Evolutionary conservation across 2,797 vertebrate species (phyloP).

Genomic region (Anguilla pacifica): DNA sequence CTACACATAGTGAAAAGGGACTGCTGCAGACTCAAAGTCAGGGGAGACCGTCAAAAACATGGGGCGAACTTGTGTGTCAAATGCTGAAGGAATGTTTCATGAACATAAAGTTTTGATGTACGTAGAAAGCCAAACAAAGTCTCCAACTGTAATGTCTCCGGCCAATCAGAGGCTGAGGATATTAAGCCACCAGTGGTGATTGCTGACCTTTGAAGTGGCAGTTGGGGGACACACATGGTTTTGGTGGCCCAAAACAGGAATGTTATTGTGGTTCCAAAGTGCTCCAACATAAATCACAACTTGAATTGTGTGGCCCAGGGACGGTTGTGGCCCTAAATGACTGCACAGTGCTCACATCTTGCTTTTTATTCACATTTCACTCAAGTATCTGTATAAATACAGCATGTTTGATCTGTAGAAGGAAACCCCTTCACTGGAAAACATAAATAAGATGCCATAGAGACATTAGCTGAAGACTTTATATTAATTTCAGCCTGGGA

Average conservation of each 20-base stretch:
- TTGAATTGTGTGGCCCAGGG: not conserved
- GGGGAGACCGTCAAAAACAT: not conserved
- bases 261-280: not conserved
- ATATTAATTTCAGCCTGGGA: not conserved
- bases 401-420: not conserved
- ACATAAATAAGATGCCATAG: not conserved
- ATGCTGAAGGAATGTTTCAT: not conserved
- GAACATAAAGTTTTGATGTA: not conserved
- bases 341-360: not conserved
- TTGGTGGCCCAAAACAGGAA: not conserved
- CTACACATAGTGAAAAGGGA: not conserved
- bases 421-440: not conserved
- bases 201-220: not conserved
- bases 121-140: not conserved
- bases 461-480: conserved; percentile 1
- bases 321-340: not conserved
- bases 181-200: not conserved
- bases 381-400: not conserved
- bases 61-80: not conserved
- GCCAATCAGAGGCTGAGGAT: not conserved
- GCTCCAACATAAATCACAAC: not conserved
- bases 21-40: not conserved
- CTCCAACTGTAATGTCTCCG: not conserved
- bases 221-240: not conserved
- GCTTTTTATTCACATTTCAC: no score